Evolutionary conservation across 2,888 invertebrate genomes (phyloP), one percentile per base, ranked within the genome.

Genomic region (Anarsia innoxiella): DNA sequence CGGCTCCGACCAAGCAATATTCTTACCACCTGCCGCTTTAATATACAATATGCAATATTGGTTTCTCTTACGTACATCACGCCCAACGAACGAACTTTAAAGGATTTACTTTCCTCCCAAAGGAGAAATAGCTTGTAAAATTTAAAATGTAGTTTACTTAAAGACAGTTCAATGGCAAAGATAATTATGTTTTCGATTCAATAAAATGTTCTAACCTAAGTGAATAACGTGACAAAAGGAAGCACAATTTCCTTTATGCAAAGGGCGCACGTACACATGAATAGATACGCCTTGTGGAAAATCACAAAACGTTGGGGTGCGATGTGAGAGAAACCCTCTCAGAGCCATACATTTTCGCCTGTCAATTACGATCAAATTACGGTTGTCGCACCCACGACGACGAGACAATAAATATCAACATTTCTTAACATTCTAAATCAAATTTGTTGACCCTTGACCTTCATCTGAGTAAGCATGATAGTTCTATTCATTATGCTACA

Each of bases 361-460:
- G 41, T 41, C 31, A 41, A 37, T 37, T 37, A 37, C 34, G 12
- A 31, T 29, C 34, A 36, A 36, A 36, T 36, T 36, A 29, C 29
- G 23, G 29, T 12, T 34, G 30, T 37, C 41, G 28, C 31, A 41
- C 19, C 28, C 23, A 28, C 16, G 19, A 31, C 15, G 31, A 33
- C 16, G 23, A 39, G 2, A 35, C 26, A 30, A 16, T 19, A 34
- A 31, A 39, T 35, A 31, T 12, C 10, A 10, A 12, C 11, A n/a
- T n/a, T n/a, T n/a, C n/a, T n/a, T n/a, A n/a, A n/a, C n/a, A n/a
- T n/a, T n/a, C n/a, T n/a, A n/a, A n/a, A n/a, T n/a, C n/a, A n/a
- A n/a, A n/a, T n/a, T n/a, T n/a, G n/a, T n/a, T n/a, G n/a, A n/a
- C n/a, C n/a, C n/a, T n/a, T n/a, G n/a, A n/a, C n/a, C n/a, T n/a